Conservation (phyloP, 1,140 invertebrate species). For the Drosophila littoralis region DNA sequence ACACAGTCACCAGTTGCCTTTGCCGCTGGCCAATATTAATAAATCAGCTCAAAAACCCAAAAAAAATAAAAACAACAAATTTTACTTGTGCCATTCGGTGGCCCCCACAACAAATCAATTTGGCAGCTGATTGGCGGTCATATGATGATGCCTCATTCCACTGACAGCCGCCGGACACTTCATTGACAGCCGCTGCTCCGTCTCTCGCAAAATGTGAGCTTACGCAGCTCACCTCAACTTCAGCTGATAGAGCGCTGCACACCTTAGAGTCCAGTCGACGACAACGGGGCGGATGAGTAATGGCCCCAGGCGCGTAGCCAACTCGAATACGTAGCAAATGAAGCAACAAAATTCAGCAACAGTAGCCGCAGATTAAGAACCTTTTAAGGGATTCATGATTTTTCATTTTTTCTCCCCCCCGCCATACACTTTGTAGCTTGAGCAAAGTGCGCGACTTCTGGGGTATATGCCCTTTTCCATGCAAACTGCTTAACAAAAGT, state of each 20-base stretch:
- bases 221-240: not conserved
- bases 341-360: conserved; percentile 73
- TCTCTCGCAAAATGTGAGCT: conserved; percentile 12
- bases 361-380: conserved; percentile 81
- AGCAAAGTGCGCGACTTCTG: too few relatives aligned
- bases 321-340: conserved; percentile 46
- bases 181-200: conserved; percentile 48
- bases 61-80: not conserved
- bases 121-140: conserved; percentile 76
- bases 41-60: conserved; percentile 23
- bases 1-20: not conserved
- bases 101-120: conserved; percentile 49
- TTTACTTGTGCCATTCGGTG: conserved; percentile 16
- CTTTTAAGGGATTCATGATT: conserved; percentile 83
- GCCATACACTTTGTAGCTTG: conserved; percentile 31
- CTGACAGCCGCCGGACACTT: conserved; percentile 53
- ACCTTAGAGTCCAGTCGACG: conserved; percentile 35
- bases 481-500: not conserved
- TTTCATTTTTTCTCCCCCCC: conserved; percentile 59
- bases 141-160: conserved; percentile 61
- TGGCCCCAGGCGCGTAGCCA: conserved; percentile 11
- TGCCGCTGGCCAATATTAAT: conserved; percentile 11
- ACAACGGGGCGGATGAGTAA: conserved; percentile 66
- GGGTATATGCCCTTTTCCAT: conserved; percentile 10
- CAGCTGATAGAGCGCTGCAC: conserved; percentile 35